These are phyloP conservation scores for Pipistrellus pygmaeus DNA, from an alignment of 2,797 vertebrate genomes.

Conservation along the genomic window DNA sequence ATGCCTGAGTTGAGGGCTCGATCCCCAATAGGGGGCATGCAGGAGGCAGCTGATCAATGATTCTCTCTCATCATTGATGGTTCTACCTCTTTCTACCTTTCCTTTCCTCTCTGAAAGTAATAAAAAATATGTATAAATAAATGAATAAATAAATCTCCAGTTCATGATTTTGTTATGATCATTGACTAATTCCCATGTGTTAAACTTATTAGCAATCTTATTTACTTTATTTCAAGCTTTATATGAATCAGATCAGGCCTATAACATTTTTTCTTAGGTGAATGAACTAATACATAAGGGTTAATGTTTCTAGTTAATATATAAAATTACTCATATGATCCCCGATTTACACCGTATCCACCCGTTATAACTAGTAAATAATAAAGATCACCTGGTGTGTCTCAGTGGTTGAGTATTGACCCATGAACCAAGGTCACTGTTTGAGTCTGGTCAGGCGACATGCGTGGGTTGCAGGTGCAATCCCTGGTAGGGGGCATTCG, in stretches of 20 bases:
- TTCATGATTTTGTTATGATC: background rate
- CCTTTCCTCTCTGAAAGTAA: too few relatives aligned
- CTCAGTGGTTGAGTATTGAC: too few relatives aligned
- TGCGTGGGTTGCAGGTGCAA: too few relatives aligned
- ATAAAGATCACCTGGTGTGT: background rate
- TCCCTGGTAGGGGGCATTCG: too few relatives aligned
- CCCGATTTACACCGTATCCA: background rate
- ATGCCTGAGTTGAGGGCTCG: too few relatives aligned
- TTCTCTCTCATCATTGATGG: too few relatives aligned
- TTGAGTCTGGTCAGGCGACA: too few relatives aligned
- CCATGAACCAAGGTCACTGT: too few relatives aligned
- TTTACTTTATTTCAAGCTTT: constrained; percentile 35
- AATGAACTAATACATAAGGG: background rate
- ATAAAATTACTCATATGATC: background rate
- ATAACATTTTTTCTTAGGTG: background rate
- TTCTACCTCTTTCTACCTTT: too few relatives aligned
- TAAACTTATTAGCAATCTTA: background rate
- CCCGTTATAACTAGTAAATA: background rate
- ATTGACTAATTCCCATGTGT: background rate
- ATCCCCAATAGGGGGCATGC: too few relatives aligned
- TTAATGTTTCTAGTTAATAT: background rate
- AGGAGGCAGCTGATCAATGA: too few relatives aligned
- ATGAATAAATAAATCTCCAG: background rate
- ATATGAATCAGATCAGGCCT: background rate
- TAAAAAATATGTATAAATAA: too few relatives aligned